These are phyloP conservation scores for Cheirogaleus medius DNA, from an alignment of 2,113 vertebrate genomes.

Conservation along the genomic window DNA sequence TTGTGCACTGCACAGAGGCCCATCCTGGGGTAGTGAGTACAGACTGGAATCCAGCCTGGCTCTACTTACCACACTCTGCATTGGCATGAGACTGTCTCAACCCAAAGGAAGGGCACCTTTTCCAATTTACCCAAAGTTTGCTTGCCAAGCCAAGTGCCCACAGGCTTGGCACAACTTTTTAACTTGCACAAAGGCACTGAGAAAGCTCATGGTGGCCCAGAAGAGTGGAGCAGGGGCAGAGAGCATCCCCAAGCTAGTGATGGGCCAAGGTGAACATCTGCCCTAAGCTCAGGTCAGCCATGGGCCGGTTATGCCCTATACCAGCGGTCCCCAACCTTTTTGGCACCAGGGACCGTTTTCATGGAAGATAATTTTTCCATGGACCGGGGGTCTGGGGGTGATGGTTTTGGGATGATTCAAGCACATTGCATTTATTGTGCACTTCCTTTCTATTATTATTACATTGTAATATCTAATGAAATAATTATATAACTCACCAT, in stretches of 20 bases:
- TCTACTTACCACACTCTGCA: not conserved
- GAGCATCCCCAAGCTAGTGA: not conserved
- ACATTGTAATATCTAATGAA: too few relatives aligned
- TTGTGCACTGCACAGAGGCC: not conserved
- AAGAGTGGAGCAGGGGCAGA: not conserved
- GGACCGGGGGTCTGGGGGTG: too few relatives aligned
- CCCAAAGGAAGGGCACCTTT: not conserved
- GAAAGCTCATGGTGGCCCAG: not conserved
- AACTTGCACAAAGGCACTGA: not conserved
- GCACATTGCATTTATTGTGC: too few relatives aligned
- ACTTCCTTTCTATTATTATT: too few relatives aligned
- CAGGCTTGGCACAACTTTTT: not conserved
- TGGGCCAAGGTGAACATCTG: not conserved
- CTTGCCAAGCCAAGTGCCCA: not conserved
- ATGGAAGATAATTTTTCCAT: too few relatives aligned
- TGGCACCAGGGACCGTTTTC: too few relatives aligned
- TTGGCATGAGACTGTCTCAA: not conserved
- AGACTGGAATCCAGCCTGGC: not conserved
- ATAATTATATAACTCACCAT: too few relatives aligned
- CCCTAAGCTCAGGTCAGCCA: not conserved
- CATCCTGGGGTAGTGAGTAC: not conserved
- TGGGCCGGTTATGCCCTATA: not conserved
- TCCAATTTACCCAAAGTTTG: not conserved
- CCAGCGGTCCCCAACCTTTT: too few relatives aligned
- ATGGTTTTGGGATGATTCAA: too few relatives aligned